Base-by-base conservation (phyloP, 1,140 invertebrate genomes). In the Megathymus violae region DNA sequence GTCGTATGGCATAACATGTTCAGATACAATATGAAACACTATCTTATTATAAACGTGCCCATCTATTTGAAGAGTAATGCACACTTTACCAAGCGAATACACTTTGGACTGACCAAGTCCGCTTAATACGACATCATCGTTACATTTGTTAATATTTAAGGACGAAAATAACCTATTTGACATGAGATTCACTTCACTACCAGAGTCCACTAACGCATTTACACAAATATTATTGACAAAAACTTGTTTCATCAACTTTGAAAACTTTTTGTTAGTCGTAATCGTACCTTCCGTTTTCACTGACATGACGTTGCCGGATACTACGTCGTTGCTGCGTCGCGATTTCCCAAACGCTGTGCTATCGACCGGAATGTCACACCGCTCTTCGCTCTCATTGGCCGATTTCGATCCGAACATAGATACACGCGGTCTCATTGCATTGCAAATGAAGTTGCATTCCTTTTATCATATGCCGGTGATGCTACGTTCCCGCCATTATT, bases 1-100 rank as follows among this genome's bases (percentile, higher is more conserved):
- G 17, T 16, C 7, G 40, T 48, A 65, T 11, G 63, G 63, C 9
- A 65, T 51, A 17, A 22, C 10, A n/a, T 43, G 22, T 17, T 31
- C 13, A 10, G 14, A n/a, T 10, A 65, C 46, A 13, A 65, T 11
- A 46, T 50, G 19, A 46, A 59, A 65, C 5, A 22, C 1, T 10
- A 59, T 11, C 15, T 38, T 25, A 16, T 64, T 17, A 60, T 4
- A 58, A 16, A 40, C 10, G 7, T 4, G 15, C 14, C 40, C 40
- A 14, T 43, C 40, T 6, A 43, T 43, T 15, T 15, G 5, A 14
- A 43, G 14, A 14, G 15, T 10, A 3, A 43, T 14, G 10, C 14
- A 43, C 40, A 43, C 40, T 43, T 16, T 43, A 16, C 4, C 13
- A 9, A 43, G 5, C 14, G 40, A 43, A 7, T 43, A 7, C 3